Conservation (phyloP, 2,888 invertebrate species). For the Chirona hameri region DNA sequence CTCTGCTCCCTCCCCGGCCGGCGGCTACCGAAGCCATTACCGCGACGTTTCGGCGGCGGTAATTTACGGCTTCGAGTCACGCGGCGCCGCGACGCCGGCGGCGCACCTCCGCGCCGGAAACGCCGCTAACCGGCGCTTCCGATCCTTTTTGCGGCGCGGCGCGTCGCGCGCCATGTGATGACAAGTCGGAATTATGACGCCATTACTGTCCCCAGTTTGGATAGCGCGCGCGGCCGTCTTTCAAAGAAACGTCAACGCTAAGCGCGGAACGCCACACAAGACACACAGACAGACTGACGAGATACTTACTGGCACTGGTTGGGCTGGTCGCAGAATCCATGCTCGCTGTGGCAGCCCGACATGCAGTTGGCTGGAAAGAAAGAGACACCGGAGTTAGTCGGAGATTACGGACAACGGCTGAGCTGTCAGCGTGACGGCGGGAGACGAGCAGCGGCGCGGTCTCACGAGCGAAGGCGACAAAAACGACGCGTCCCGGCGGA, state of each 20-base stretch:
- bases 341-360: conserved; percentile 83
- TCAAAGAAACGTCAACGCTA: neutral
- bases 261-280: neutral
- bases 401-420: neutral
- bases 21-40: conserved; percentile 23
- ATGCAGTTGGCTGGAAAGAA: conserved; percentile 83
- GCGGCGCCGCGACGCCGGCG: neutral
- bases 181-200: conserved; percentile 3
- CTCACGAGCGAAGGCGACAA: neutral
- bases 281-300: neutral
- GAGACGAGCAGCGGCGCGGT: neutral
- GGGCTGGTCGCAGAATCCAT: conserved; percentile 87
- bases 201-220: neutral
- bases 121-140: conserved; percentile 22
- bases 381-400: conserved; percentile 37
- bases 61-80: neutral
- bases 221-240: neutral
- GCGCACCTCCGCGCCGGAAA: neutral
- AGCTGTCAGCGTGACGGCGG: neutral
- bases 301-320: conserved; percentile 89
- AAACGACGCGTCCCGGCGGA: neutral
- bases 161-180: conserved; percentile 8
- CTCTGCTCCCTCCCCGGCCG: neutral
- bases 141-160: conserved; percentile 8
- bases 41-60: neutral